phyloP scores from a whole-genome alignment of 1,140 invertebrate species.

The Frieseomelitta varia region DNA sequence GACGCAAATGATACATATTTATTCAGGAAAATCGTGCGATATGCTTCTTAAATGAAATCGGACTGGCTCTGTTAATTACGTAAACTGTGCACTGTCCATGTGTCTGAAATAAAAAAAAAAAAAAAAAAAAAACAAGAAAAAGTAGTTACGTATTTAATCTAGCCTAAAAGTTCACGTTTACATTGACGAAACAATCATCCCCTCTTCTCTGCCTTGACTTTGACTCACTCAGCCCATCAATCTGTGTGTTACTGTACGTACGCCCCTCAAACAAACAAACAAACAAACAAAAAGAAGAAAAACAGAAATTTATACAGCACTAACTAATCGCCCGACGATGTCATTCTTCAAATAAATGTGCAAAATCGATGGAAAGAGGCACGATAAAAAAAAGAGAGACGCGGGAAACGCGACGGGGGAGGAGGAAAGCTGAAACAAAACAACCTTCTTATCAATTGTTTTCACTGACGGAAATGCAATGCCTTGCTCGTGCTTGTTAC shows the following conservation, averaged over 20 bases:
- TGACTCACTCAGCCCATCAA: neutral
- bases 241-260: neutral
- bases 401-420: neutral
- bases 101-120: no score
- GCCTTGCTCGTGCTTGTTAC: constrained; percentile 1
- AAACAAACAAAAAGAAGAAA: neutral
- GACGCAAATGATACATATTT: no score
- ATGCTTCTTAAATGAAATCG: neutral
- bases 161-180: no score
- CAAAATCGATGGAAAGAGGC: constrained; percentile 12
- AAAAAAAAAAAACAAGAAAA: no score
- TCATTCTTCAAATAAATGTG: neutral
- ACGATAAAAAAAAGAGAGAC: neutral
- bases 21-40: neutral
- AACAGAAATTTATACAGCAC: neutral
- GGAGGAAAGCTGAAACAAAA: neutral
- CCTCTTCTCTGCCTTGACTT: no score
- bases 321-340: neutral
- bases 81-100: no score
- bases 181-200: no score
- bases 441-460: constrained; percentile 55
- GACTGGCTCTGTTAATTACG: neutral
- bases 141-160: no score
- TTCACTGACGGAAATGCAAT: constrained; percentile 46
- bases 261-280: neutral